A percentile compares a stretch with the other conserved stretches of the same genome.
Evolutionary conservation across 2,113 vertebrate genomes (phyloP).

Genomic region (Lynx canadensis): DNA sequence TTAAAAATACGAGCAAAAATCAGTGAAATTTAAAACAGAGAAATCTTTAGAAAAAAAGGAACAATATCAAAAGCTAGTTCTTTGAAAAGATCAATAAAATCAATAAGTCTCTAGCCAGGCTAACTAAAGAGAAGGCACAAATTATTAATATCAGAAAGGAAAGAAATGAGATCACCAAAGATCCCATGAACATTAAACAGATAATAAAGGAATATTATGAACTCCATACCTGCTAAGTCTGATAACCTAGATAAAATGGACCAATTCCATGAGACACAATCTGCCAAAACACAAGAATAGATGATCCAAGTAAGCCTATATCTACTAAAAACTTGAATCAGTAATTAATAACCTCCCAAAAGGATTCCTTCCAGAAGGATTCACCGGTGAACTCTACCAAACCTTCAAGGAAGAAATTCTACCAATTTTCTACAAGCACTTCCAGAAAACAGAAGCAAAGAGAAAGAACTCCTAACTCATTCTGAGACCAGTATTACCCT

Average conservation of each 20-base stretch:
- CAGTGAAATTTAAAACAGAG: neutral
- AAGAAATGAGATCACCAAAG: neutral
- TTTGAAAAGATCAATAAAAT: neutral
- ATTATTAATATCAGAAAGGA: neutral
- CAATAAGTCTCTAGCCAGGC: neutral
- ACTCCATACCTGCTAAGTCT: neutral
- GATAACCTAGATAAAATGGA: neutral
- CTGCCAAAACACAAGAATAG: neutral
- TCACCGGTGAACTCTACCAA: neutral
- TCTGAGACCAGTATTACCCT: neutral
- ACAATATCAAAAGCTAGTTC: neutral
- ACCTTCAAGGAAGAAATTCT: neutral
- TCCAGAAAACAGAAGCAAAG: neutral
- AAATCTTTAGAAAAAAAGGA: neutral
- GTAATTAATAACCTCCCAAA: neutral
- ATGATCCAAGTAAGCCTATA: neutral
- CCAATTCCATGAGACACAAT: neutral
- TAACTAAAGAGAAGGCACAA: neutral
- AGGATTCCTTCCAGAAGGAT: too few relatives aligned
- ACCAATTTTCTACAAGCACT: neutral
- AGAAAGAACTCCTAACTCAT: neutral
- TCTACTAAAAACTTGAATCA: neutral
- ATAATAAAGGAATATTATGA: neutral
- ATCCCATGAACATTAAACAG: neutral
- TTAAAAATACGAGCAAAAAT: neutral